Conservation (phyloP, 2,888 invertebrate genomes). For the Cataglyphis livida region DNA sequence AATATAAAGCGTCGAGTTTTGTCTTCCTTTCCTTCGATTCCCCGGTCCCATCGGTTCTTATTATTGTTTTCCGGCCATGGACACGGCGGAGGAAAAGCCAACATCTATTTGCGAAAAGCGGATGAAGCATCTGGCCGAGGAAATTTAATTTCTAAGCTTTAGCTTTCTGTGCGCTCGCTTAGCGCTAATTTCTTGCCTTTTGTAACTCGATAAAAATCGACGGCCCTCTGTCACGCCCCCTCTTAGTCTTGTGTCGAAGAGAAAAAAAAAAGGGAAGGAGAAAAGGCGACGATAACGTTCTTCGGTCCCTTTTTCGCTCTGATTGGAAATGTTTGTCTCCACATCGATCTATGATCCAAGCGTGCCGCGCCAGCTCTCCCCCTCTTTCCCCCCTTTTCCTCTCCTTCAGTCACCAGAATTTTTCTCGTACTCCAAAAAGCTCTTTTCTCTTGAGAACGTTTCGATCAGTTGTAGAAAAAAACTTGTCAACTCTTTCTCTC, state of each 20-base stretch:
- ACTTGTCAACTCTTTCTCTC: constrained; percentile 35
- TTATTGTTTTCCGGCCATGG: constrained; percentile 64
- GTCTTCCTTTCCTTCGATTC: constrained; percentile 11
- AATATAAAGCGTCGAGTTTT: background rate
- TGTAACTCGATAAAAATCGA: constrained; percentile 81
- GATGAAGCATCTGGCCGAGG: constrained; percentile 81
- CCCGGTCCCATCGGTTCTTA: constrained; percentile 11
- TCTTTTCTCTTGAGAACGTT: constrained; percentile 46
- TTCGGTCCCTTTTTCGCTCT: constrained; percentile 36
- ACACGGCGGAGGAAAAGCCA: constrained; percentile 56
- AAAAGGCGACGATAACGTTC: constrained; percentile 31
- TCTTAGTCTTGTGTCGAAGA: constrained; percentile 12
- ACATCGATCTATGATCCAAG: constrained; percentile 50
- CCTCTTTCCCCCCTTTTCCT: background rate
- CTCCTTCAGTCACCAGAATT: constrained; percentile 27
- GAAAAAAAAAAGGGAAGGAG: constrained; percentile 20
- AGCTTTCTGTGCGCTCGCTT: constrained; percentile 46
- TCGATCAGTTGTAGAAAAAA: constrained; percentile 50
- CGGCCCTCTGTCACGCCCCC: constrained; percentile 44
- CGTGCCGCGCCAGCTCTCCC: constrained; percentile 19
- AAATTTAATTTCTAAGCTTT: constrained; percentile 82
- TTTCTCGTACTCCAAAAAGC: constrained; percentile 47
- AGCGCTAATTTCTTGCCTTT: constrained; percentile 76
- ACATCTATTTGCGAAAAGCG: constrained; percentile 57
- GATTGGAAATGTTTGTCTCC: constrained; percentile 74